Evolutionary conservation across 2,113 vertebrate species (phyloP).

Genomic region (Tylochromis polylepis): DNA sequence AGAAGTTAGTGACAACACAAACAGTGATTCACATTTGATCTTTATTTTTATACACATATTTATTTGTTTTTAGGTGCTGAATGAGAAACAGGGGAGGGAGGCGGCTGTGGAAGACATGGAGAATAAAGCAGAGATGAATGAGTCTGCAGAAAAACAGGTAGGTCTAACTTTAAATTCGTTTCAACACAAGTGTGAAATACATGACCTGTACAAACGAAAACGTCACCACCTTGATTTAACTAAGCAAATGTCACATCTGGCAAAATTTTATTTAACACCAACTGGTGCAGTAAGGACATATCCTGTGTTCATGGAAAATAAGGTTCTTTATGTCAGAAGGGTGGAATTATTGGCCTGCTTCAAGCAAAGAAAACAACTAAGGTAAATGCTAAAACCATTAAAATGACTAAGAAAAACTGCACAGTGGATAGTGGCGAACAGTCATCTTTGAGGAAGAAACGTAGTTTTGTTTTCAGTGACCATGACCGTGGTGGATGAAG

Average conservation of each 20-base stretch:
- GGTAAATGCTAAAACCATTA: background rate
- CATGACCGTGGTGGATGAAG: background rate
- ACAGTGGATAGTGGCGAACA: background rate
- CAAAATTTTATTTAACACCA: rapidly evolving
- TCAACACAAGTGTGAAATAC: background rate
- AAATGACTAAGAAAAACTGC: background rate
- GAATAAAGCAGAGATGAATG: background rate
- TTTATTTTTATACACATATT: rapidly evolving
- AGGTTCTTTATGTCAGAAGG: background rate
- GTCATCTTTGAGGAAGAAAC: rapidly evolving
- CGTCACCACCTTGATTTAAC: background rate
- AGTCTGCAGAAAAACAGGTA: background rate
- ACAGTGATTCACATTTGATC: too few species aligned
- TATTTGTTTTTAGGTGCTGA: rapidly evolving
- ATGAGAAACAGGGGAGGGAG: rapidly evolving
- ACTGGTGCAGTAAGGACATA: rapidly evolving
- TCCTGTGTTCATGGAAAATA: too few species aligned
- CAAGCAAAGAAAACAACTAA: rapidly evolving
- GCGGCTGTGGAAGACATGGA: rapidly evolving
- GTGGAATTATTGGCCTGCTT: background rate
- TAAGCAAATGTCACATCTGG: rapidly evolving
- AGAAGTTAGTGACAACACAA: background rate
- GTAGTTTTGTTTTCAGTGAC: rapidly evolving
- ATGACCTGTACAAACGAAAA: rapidly evolving
- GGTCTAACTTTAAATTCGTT: rapidly evolving